These are phyloP conservation scores for Morone chrysops DNA, from an alignment of 2,113 vertebrate genomes.

Conservation along the genomic window DNA sequence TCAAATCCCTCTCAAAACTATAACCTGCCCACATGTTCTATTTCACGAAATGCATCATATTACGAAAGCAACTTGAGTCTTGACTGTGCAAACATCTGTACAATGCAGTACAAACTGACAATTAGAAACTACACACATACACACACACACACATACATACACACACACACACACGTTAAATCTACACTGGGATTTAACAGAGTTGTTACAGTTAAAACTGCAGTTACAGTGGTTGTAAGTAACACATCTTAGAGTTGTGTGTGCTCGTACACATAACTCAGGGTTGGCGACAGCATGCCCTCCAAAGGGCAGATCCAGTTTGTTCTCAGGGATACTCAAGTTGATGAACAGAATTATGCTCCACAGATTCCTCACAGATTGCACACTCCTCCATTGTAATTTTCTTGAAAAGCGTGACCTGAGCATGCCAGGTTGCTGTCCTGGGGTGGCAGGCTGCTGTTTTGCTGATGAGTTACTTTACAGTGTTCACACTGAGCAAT, in stretches of 20 bases:
- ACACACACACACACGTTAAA: not conserved
- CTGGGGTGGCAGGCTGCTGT: constrained; percentile 69
- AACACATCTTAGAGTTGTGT: not conserved
- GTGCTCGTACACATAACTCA: not conserved
- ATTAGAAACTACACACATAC: not conserved
- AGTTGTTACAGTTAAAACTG: not conserved
- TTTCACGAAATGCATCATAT: not conserved
- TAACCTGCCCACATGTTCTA: not conserved
- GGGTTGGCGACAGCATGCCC: constrained; percentile 17
- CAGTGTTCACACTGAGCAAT: constrained; percentile 69
- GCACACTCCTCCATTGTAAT: constrained; percentile 62
- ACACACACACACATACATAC: not conserved
- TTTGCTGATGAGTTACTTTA: constrained; percentile 78
- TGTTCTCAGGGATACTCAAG: constrained; percentile 49
- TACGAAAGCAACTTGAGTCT: not conserved
- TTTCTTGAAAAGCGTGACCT: constrained; percentile 69
- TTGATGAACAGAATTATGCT: constrained; percentile 65
- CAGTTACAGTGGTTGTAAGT: not conserved
- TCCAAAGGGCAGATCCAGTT: constrained; percentile 48
- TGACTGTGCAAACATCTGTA: not conserved
- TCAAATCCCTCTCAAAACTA: not conserved
- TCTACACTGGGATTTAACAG: not conserved
- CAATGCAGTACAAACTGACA: not conserved
- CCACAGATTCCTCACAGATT: constrained; percentile 66
- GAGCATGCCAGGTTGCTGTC: constrained; percentile 65